Base-by-base conservation (phyloP, 1,140 invertebrate species). In the Diploscapter pachys region DNA sequence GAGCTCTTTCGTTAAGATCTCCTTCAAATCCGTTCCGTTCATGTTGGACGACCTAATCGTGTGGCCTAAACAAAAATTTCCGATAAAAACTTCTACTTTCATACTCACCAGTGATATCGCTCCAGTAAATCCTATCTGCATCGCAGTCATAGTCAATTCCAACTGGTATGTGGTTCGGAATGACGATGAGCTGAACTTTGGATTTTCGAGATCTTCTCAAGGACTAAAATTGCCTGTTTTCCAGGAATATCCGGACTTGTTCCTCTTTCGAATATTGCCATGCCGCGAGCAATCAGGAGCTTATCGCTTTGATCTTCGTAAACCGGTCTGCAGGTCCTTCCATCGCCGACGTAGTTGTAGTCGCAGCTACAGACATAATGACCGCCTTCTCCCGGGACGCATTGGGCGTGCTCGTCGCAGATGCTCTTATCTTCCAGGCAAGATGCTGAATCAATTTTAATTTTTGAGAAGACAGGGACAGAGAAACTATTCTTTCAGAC, bases 141-240 rank as follows among this genome's bases (percentile, higher is more conserved):
- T 73, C 71, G 79, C 88, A 89, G 77, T 89, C 88, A 62, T 81
- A 83, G 52, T 86, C 87, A 31, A 89, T 79, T 52, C 81, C 88
- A 56, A 89, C 86, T 49, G 87, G 86, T 31, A 87, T 84, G 78
- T 85, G 83, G 71, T 85, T 81, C 3, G 84, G 84, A 8, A 82
- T 78, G 59, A 85, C 83, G 68, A 85, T 71, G 8, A 84, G 54
- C 80, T 82, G 64, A 68, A 80, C 63, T 11, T n/a, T 6, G 5
- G 5, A n/a, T 71, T 71, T 8, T 63, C n/a, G 9, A 11, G 48
- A 65, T 5, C 3, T 9, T 67, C 64, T 71, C 8, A 6, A 5
- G 6, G 13, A 13, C 55, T n/a, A 6, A 50, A 11, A 11, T 71
- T 5, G 87, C 77, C 63, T 85, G 83, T 70, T 86, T 82, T 31